Percentiles rank a stretch among this genome's conserved stretches.
Evolutionary conservation across 2,888 invertebrate species (phyloP).

Genomic region (Rotaria sp.): DNA sequence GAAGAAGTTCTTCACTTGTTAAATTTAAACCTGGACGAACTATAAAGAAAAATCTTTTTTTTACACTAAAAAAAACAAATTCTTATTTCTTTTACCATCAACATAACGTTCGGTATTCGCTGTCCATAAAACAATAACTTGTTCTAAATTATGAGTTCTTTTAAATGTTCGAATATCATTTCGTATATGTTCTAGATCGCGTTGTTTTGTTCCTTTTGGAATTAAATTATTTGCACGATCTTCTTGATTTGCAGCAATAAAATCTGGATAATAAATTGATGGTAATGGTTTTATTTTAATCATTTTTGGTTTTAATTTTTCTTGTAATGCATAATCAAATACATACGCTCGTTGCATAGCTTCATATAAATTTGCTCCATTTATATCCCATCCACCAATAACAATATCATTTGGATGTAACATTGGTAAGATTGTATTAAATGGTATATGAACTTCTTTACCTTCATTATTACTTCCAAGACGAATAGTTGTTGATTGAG

Average conservation of each 20-base stretch:
- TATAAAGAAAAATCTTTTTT: not conserved
- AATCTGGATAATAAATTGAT: slow-evolving; percentile 57
- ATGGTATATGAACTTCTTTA: slow-evolving; percentile 65
- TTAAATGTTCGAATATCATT: slow-evolving; percentile 77
- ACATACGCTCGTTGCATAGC: slow-evolving; percentile 80
- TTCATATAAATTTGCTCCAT: slow-evolving; percentile 71
- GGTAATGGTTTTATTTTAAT: not conserved
- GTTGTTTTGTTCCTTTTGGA: slow-evolving; percentile 47
- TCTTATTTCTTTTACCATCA: slow-evolving; percentile 59
- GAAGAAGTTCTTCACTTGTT: slow-evolving; percentile 70
- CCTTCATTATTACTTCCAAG: slow-evolving; percentile 62
- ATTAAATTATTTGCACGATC: slow-evolving; percentile 77
- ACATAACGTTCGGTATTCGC: slow-evolving; percentile 88
- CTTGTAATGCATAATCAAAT: slow-evolving; percentile 72
- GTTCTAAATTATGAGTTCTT: slow-evolving; percentile 65
- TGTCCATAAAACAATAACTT: slow-evolving; percentile 78
- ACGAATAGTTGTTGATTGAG: slow-evolving; percentile 78
- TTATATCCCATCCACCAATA: slow-evolving; percentile 69
- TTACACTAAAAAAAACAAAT: not conserved
- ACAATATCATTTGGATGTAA: slow-evolving; percentile 77
- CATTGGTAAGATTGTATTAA: slow-evolving; percentile 73
- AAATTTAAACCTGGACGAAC: slow-evolving; percentile 68
- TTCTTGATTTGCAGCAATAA: slow-evolving; percentile 87
- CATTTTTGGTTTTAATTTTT: slow-evolving; percentile 59
- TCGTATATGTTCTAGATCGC: slow-evolving; percentile 33